Conservation (phyloP, 2,888 invertebrate genomes). For the Microplitis deprimator region DNA sequence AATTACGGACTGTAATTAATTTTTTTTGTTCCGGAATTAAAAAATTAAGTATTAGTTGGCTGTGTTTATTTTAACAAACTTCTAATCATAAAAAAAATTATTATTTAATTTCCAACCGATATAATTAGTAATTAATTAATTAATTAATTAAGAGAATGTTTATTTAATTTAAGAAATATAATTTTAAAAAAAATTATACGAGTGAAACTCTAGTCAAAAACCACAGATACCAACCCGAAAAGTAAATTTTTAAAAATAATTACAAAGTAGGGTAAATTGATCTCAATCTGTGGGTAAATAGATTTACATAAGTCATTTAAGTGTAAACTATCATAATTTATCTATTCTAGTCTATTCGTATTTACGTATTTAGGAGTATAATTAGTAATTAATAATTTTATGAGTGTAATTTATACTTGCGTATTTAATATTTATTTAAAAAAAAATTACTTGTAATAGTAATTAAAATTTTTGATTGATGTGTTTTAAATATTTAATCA, state of each 20-base stretch:
- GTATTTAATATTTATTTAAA: background rate
- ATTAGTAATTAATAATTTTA: conserved; percentile 5
- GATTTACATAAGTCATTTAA: conserved; percentile 8
- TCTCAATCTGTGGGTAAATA: conserved; percentile 50
- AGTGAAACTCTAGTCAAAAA: conserved; percentile 52
- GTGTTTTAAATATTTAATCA: conserved; percentile 4
- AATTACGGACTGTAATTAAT: background rate
- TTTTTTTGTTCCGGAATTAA: background rate
- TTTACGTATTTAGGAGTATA: conserved; percentile 10
- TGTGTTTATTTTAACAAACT: conserved; percentile 32
- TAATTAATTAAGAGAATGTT: background rate
- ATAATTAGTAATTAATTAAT: background rate
- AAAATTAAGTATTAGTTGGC: conserved; percentile 41
- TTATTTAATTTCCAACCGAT: conserved; percentile 3
- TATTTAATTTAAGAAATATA: conserved; percentile 24
- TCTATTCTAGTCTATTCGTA: background rate
- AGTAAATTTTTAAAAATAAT: conserved; percentile 22
- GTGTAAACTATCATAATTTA: background rate
- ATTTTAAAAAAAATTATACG: conserved; percentile 40
- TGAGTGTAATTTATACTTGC: background rate
- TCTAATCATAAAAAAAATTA: background rate
- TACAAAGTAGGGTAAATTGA: conserved; percentile 47
- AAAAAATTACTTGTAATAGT: conserved; percentile 5
- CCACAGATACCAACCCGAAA: conserved; percentile 49
- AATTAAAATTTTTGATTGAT: background rate